These are phyloP conservation scores for Patiria miniata DNA, from an alignment of 35 echinoderm and acorn worm species.

Conservation along the genomic window DNA sequence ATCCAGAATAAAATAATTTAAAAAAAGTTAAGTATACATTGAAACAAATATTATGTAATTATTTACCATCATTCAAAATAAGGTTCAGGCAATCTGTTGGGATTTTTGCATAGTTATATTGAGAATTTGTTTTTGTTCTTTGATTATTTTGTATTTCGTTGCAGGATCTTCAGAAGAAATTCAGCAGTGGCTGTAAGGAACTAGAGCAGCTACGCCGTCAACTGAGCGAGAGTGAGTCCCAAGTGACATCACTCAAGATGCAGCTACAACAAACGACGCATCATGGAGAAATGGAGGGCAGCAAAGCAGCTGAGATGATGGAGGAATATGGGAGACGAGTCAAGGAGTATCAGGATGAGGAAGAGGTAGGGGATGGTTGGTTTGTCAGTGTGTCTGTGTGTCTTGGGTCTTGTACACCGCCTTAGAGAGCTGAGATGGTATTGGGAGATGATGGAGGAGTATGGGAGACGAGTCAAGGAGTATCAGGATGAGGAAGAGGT, in stretches of 20 bases:
- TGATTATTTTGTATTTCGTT: not conserved
- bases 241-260: constrained; percentile 52
- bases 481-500: constrained; percentile 72
- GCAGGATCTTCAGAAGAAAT: constrained; percentile 83
- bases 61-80: too few species aligned
- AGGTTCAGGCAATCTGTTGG: too few species aligned
- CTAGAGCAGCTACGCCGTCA: constrained; percentile 64
- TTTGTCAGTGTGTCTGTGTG: not conserved
- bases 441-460: constrained; percentile 59
- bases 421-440: too few species aligned
- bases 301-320: constrained; percentile 59
- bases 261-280: constrained; percentile 70
- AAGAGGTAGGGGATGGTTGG: constrained; percentile 54
- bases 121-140: too few species aligned
- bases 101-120: too few species aligned
- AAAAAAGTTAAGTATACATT: too few species aligned
- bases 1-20: too few species aligned
- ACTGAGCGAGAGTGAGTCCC: constrained; percentile 58
- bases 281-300: constrained; percentile 61
- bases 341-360: constrained; percentile 47
- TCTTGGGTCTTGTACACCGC: not conserved
- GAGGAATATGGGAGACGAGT: constrained; percentile 75
- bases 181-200: constrained; percentile 44
- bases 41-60: too few species aligned
- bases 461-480: constrained; percentile 53